These are phyloP conservation scores for Sarcophaga variegata DNA, from an alignment of 2,888 invertebrate species.

Conservation along the genomic window DNA sequence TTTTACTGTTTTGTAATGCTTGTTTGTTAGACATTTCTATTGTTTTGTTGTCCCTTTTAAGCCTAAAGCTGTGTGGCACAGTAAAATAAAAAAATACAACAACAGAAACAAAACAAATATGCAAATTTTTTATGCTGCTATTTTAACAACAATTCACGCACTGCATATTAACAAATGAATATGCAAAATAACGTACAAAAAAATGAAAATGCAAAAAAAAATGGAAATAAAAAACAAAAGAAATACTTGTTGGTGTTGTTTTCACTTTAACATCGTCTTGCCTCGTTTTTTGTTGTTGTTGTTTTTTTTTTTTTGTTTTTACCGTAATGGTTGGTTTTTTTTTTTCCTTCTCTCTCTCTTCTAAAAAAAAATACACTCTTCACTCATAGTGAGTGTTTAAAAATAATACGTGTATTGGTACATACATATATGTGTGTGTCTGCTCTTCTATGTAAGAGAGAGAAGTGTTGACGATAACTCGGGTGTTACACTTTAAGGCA, in stretches of 20 bases:
- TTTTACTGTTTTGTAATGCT: not conserved
- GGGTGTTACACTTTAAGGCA: too few species aligned
- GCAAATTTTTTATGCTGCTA: not conserved
- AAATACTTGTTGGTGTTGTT: slow-evolving; percentile 1
- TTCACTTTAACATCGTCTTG: not conserved
- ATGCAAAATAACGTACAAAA: slow-evolving; percentile 39
- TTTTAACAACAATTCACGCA: slow-evolving; percentile 31
- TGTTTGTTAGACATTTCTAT: not conserved
- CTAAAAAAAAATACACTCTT: not conserved
- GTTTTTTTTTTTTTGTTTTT: not conserved
- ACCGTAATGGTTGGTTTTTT: too few species aligned
- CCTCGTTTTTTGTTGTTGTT: not conserved
- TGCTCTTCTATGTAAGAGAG: too few species aligned
- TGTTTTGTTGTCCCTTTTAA: not conserved
- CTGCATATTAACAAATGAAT: slow-evolving; percentile 23
- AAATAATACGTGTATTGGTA: not conserved
- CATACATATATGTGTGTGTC: not conserved
- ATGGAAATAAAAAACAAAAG: too few species aligned
- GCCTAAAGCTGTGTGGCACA: too few species aligned
- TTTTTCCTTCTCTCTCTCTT: not conserved
- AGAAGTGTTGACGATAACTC: not conserved
- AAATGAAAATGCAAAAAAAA: not conserved
- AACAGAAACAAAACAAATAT: not conserved
- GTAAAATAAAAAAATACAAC: too few species aligned
- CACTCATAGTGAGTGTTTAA: too few species aligned